Base-by-base conservation (phyloP, 2,113 vertebrate species). In the Antechinus stuartii region DNA sequence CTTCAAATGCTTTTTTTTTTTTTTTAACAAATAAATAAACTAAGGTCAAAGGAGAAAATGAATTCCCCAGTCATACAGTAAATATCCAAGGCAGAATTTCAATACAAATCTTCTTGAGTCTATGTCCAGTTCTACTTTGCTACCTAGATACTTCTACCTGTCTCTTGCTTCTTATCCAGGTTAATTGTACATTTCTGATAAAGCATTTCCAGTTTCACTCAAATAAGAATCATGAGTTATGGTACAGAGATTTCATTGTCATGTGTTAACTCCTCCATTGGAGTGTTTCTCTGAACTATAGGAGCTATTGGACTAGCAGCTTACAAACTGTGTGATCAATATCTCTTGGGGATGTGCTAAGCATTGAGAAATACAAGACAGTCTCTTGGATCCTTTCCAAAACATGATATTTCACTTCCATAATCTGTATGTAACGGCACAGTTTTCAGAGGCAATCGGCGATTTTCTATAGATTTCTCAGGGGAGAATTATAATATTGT, bases 111-210 rank as follows among this genome's bases (percentile, higher is more conserved):
- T 76, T 76, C 61, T 68, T 68, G 30, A 68, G 12, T 68, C 61
- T 68, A 35, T n/a, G 61, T 35, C 35, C 35, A 76, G 35, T 84
- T 42, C n/a, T 84, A 23, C n/a, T 42, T 23, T 42, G 7, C 16
- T 8, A 42, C n/a, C n/a, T 42, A 84, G n/a, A 16, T 61, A 49
- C 0, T 90, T 91, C 92, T 96, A 54, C 96, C 96, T 95, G n/a
- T 92, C 94, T 92, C 89, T 89, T 16, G n/a, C 89, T 76, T 95
- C n/a, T 30, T 93, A 50, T 89, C 49, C 91, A 94, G 84, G 91
- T 91, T 94, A 96, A 94, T 94, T 92, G 54, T 10, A 56, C 1
- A 84, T 53, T 92, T 90, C 89, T 92, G 61, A 84, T 49, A 93
- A 92, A 91, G 11, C 90, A 30, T 56, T 52, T 55, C 92, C 56